These are phyloP conservation scores for Psylliodes chrysocephalus DNA, from an alignment of 2,888 invertebrate genomes.

Conservation along the genomic window DNA sequence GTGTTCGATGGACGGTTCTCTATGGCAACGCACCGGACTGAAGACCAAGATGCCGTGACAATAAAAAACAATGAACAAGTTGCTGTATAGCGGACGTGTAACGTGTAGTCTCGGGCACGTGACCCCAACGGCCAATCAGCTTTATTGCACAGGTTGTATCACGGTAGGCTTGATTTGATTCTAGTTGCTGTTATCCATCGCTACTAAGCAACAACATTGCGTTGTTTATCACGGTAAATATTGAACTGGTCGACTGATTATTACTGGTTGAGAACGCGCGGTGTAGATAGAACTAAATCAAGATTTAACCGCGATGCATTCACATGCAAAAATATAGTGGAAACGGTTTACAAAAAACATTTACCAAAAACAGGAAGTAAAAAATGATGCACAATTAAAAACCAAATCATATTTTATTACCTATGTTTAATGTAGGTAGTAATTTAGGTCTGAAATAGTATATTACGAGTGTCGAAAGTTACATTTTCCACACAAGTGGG, in stretches of 20 bases:
- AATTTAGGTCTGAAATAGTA: too few relatives aligned
- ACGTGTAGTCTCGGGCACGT: slow-evolving; percentile 50
- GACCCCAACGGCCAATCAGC: slow-evolving; percentile 48
- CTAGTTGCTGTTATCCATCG: not conserved
- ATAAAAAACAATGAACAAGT: slow-evolving; percentile 51
- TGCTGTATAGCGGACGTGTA: slow-evolving; percentile 47
- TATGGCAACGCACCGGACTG: slow-evolving; percentile 44
- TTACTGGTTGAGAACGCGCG: slow-evolving; percentile 1
- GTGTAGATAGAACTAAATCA: slow-evolving; percentile 26
- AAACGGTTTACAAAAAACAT: not conserved
- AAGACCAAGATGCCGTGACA: slow-evolving; percentile 42
- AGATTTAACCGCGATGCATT: slow-evolving; percentile 26
- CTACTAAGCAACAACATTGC: not conserved
- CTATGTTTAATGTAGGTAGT: too few relatives aligned
- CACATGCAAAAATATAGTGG: slow-evolving; percentile 8
- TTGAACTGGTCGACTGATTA: not conserved
- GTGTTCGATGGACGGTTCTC: slow-evolving; percentile 41
- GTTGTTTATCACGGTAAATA: not conserved
- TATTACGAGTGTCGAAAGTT: too few relatives aligned
- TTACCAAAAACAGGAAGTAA: too few relatives aligned
- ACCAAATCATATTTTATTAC: too few relatives aligned
- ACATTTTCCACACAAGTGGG: too few relatives aligned
- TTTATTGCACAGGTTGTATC: slow-evolving; percentile 35
- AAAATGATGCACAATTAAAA: too few relatives aligned
- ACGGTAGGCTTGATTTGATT: slow-evolving; percentile 16